Conservation (phyloP, 2,888 invertebrate genomes). For the Agapetus fuscipes region DNA sequence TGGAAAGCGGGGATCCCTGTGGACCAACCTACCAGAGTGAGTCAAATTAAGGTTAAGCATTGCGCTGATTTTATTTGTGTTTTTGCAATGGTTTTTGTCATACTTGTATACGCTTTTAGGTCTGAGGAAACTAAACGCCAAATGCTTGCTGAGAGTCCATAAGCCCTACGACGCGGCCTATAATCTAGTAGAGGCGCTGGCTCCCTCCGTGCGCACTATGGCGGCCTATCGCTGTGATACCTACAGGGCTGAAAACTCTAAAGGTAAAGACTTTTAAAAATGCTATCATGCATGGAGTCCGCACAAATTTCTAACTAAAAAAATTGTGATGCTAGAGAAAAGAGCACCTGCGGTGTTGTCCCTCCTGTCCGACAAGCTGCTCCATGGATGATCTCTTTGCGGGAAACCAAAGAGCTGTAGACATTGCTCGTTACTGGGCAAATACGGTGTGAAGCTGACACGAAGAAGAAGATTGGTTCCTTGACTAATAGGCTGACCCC, state of each 20-base stretch:
- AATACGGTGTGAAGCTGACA: no score
- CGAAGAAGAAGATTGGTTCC: no score
- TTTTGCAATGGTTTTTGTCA: not conserved
- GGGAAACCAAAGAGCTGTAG: no score
- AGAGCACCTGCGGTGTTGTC: no score
- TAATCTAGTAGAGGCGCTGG: conserved; percentile 38
- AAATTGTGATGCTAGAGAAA: no score
- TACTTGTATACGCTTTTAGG: conserved; percentile 26
- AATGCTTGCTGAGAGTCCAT: conserved; percentile 30
- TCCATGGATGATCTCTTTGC: no score
- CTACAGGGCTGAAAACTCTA: conserved; percentile 1
- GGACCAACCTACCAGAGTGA: conserved; percentile 42
- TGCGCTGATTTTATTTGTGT: not conserved
- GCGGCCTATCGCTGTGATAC: conserved; percentile 38
- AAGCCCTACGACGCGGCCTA: conserved; percentile 35
- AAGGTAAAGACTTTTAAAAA: no score
- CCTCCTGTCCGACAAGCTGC: no score
- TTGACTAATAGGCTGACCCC: no score
- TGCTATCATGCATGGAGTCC: no score
- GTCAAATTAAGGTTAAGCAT: conserved; percentile 10
- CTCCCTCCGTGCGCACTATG: conserved; percentile 34
- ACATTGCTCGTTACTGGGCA: no score
- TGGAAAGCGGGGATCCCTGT: conserved; percentile 26
- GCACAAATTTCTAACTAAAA: no score
- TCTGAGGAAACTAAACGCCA: conserved; percentile 35